These are phyloP conservation scores for Fratercula arctica DNA, from an alignment of 2,797 vertebrate genomes.

Conservation along the genomic window DNA sequence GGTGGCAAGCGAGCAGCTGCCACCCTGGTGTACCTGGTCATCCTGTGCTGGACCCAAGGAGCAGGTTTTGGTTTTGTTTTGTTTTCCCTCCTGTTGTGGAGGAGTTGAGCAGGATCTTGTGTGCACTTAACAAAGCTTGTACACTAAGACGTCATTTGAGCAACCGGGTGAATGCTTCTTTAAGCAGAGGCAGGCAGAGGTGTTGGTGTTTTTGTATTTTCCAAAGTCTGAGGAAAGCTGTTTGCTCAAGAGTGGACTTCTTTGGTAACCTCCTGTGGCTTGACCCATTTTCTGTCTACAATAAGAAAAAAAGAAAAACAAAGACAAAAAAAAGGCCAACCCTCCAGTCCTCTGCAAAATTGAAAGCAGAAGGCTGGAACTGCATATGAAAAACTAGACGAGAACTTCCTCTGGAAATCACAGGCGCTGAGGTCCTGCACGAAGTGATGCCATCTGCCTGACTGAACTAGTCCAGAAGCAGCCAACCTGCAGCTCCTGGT, in stretches of 20 bases:
- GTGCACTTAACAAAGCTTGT: not conserved
- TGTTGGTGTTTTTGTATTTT: not conserved
- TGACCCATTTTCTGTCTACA: not conserved
- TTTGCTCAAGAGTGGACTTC: not conserved
- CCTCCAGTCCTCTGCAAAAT: not conserved
- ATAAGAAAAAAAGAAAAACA: not conserved
- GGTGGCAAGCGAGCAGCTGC: not conserved
- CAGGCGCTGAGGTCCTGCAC: not conserved
- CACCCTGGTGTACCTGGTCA: not conserved
- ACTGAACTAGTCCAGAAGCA: not conserved
- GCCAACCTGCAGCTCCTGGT: conserved; percentile 2
- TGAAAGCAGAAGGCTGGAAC: not conserved
- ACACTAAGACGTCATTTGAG: not conserved
- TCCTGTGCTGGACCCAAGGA: not conserved
- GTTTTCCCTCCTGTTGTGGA: not conserved
- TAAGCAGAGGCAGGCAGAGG: not conserved
- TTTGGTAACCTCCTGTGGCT: not conserved
- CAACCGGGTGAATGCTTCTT: not conserved
- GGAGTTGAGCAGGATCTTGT: not conserved
- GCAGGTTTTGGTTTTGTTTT: fast-evolving
- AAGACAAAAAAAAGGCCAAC: no score
- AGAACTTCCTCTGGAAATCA: not conserved
- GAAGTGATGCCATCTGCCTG: not conserved
- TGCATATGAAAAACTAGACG: not conserved
- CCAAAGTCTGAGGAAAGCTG: not conserved